phyloP scores from a whole-genome alignment of 2,797 vertebrate genomes.

The Parauchenoglanis ngamensis region DNA sequence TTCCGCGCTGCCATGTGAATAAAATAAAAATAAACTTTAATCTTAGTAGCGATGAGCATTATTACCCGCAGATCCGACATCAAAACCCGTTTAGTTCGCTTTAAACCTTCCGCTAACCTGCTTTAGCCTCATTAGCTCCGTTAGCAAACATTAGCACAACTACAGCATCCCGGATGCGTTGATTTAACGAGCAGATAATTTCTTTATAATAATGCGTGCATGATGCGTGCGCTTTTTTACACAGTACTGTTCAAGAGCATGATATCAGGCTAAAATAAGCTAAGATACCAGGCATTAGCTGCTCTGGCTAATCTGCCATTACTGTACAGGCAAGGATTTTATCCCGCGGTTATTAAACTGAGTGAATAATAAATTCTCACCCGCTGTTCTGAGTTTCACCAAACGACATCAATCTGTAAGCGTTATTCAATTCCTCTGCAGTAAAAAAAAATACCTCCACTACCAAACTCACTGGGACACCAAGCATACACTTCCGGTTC shows the following conservation, averaged over 20 bases:
- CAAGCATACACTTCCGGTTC: background rate
- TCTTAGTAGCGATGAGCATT: background rate
- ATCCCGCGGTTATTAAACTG: background rate
- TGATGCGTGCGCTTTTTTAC: too few species aligned
- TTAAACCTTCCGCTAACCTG: background rate
- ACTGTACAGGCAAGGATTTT: background rate
- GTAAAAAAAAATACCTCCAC: background rate
- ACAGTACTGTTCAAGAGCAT: too few species aligned
- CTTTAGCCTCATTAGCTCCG: background rate
- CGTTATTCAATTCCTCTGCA: background rate
- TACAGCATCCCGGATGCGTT: background rate
- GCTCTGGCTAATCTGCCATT: background rate
- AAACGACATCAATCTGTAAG: constrained; percentile 10
- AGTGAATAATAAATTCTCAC: background rate
- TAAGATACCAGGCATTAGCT: background rate
- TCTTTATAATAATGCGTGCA: too few species aligned
- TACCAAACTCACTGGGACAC: background rate
- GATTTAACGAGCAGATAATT: too few species aligned
- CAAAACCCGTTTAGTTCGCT: background rate
- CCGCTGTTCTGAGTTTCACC: constrained; percentile 18
- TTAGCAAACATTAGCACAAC: background rate
- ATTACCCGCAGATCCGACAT: background rate
- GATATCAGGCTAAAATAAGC: background rate
- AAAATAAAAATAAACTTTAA: background rate
- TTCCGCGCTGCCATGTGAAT: background rate